Base-by-base conservation (phyloP, 1,140 invertebrate species). In the Pentalonia nigronervosa region DNA sequence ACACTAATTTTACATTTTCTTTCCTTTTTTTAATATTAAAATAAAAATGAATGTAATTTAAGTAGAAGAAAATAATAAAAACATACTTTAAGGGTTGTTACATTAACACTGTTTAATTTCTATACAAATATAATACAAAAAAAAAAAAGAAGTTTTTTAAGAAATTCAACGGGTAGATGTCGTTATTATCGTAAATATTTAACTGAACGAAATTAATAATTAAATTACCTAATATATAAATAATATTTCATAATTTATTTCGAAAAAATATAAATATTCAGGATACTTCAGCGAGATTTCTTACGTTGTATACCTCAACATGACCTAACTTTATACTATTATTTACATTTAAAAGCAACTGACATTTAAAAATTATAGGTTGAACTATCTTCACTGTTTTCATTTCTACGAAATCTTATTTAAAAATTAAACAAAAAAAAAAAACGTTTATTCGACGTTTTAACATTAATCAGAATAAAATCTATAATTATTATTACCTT, bases 251-350 rank as follows among this genome's bases (percentile, higher is more conserved):
- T 7, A n/a, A n/a, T n/a, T n/a, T 67, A 4, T 17, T 67, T n/a
- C 11, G 6, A 17, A n/a, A 67, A n/a, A n/a, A n/a, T 1, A 0
- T n/a, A 67, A 67, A 67, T 1, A 0, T n/a, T 9, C 30, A 30
- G 3, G 11, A 2, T 30, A n/a, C 60, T 67, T n/a, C 30, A n/a
- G 0, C 3, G 11, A 30, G 4, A 67, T 3, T 67, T 67, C 3
- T 67, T 11, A 11, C 0, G 14, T 67, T 60, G 30, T 30, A n/a
- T 67, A 21, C 11, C 30, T 67, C 3, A n/a, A 17, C n/a, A 30
- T 76, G 30, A 14, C 30, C 30, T 30, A 14, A 76, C 30, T 76
- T 17, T n/a, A 14, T 76, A 17, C 3, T 76, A 11, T 30, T n/a
- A 41, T 76, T 76, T 17, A 20, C 60, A n/a, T 17, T n/a, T 76